Base-by-base conservation (phyloP, 2,797 vertebrate genomes). In the Harpagifer antarcticus region DNA sequence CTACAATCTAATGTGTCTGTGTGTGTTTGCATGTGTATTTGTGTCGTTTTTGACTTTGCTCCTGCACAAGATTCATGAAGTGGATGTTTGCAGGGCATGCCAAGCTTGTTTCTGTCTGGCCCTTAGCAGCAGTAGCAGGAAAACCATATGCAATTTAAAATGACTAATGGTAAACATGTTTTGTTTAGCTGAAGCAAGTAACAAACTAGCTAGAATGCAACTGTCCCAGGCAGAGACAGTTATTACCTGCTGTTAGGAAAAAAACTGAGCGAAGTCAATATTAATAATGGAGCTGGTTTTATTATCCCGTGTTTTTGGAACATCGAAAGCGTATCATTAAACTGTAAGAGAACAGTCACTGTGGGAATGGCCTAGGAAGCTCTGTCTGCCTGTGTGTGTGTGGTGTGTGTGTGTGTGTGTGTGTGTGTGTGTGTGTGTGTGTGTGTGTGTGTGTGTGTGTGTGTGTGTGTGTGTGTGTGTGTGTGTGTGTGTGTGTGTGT, bases 121-220 rank as follows among this genome's bases (percentile, higher is more conserved):
- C 9, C 5, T 60, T n/a, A 52, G 59, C 57, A 60, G 58, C 45
- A 60, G 58, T 42, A 27, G 70, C 70, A 70, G 62, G 64, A 68
- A 79, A 70, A 78, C 52, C 16, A 79, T 67, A 45, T 63, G 56
- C 40, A 15, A 48, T 72, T 81, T 76, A 59, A 72, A 72, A 5
- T 65, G 79, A 75, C 54, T 69, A 67, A 67, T 53, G 59, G n/a
- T 75, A 31, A 60, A 50, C 66, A 56, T 37, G 33, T 73, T 54
- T 53, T 72, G 47, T 75, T 81, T 56, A 56, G 11, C 43, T 68
- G 23, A 68, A 79, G 48, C 40, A 55, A 11, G 15, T 76, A 80
- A 53, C 42, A 14, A 31, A 27, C 11, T 10, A 42, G 48, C 23
- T 40, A 20, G 31, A 74, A 48, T n/a, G 7, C 53, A 17, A 70